phyloP scores from a whole-genome alignment of 2,113 vertebrate genomes.

The Xenopus borealis region DNA sequence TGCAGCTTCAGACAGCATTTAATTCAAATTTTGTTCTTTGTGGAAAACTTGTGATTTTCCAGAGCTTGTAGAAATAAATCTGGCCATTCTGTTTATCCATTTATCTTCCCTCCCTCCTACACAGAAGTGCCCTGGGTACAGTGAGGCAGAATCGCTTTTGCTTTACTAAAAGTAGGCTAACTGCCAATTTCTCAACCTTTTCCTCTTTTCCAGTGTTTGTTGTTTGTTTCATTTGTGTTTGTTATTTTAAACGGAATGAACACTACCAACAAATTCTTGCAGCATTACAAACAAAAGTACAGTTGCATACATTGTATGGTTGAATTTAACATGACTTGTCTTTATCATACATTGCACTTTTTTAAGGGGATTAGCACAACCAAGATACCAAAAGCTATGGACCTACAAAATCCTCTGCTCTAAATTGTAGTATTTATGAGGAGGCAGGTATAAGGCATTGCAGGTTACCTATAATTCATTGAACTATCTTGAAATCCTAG shows the following conservation, averaged over 20 bases:
- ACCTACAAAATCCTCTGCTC: too few species aligned
- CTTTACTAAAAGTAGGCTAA: conserved; percentile 52
- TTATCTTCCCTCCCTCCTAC: conserved; percentile 47
- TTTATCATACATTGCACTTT: conserved; percentile 26
- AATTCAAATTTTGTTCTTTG: conserved; percentile 31
- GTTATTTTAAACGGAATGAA: conserved; percentile 51
- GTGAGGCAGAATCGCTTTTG: conserved; percentile 50
- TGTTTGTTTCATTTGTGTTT: conserved; percentile 53
- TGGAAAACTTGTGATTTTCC: conserved; percentile 35
- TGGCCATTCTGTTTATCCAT: conserved; percentile 51
- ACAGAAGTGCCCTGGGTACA: conserved; percentile 51
- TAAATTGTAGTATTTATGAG: too few species aligned
- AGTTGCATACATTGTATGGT: conserved; percentile 28
- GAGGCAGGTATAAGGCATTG: too few species aligned
- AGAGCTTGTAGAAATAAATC: conserved; percentile 52
- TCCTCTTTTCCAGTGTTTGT: conserved; percentile 48
- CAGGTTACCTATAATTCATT: too few species aligned
- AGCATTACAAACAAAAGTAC: conserved; percentile 24
- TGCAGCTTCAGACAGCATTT: not conserved
- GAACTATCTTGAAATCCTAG: too few species aligned
- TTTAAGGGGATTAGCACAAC: too few species aligned
- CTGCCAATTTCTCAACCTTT: conserved; percentile 54
- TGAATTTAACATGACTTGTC: conserved; percentile 42
- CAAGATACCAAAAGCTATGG: too few species aligned
- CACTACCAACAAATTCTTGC: conserved; percentile 29